Conservation (phyloP, 2,797 vertebrate species). For the Apogon hyalosoma region DNA sequence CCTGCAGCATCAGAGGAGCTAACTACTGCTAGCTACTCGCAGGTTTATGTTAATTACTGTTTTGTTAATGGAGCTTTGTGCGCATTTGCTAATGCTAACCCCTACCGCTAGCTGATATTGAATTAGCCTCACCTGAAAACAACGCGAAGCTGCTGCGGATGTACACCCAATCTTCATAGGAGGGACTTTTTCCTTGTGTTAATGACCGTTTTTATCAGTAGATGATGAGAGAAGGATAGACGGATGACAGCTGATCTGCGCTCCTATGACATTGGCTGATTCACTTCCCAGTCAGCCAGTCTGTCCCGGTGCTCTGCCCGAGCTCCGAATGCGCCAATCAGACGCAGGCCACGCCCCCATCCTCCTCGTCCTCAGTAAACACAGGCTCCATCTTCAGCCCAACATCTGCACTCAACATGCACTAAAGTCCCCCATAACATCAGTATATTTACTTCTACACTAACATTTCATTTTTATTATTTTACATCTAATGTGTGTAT, state of each 20-base stretch:
- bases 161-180: slow-evolving; percentile 28
- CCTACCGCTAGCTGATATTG: background rate
- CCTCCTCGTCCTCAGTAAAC: background rate
- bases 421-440: background rate
- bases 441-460: too few relatives aligned
- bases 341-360: background rate
- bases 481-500: too few relatives aligned
- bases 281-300: slow-evolving; percentile 48
- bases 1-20: background rate
- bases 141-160: slow-evolving; percentile 20
- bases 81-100: slow-evolving; percentile 34
- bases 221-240: slow-evolving; percentile 33
- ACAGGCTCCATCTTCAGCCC: slow-evolving; percentile 13
- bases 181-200: slow-evolving; percentile 1
- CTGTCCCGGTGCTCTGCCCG: slow-evolving; percentile 13
- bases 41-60: background rate
- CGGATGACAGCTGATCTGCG: slow-evolving; percentile 62
- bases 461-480: too few relatives aligned
- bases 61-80: background rate
- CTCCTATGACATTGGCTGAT: slow-evolving; percentile 70
- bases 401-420: slow-evolving; percentile 7
- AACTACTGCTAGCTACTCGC: slow-evolving; percentile 20
- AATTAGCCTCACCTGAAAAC: slow-evolving; percentile 64
- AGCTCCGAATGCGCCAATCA: slow-evolving; percentile 70
- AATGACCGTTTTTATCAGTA: slow-evolving; percentile 19